Evolutionary conservation across 2,888 invertebrate genomes (phyloP).

Genomic region (Platypus cylindrus): DNA sequence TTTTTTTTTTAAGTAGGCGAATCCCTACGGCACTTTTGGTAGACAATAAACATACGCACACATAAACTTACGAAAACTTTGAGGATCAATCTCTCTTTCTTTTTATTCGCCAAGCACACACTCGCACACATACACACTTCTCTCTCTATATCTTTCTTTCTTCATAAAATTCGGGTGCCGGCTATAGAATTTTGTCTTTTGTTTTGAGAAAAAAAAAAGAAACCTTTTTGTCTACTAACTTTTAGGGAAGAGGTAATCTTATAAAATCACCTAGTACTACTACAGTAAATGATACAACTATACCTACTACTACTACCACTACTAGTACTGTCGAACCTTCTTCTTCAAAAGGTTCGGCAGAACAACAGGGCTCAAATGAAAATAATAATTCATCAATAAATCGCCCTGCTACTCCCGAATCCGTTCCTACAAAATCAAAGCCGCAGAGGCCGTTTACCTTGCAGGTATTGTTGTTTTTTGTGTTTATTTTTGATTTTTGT

Average conservation of each 20-base stretch:
- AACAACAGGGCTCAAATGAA: conserved; percentile 8
- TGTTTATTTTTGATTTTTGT: conserved; percentile 7
- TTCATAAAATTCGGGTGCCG: conserved; percentile 8
- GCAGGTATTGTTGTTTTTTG: conserved; percentile 36
- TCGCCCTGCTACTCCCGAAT: conserved; percentile 12
- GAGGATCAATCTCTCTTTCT: no score
- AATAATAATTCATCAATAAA: no score
- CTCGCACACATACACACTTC: background rate
- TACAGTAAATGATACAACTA: no score
- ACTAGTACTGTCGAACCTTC: conserved; percentile 18
- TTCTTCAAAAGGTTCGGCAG: conserved; percentile 14
- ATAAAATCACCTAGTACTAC: conserved; percentile 34
- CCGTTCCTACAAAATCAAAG: conserved; percentile 31
- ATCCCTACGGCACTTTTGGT: no score
- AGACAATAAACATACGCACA: background rate
- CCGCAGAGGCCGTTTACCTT: conserved; percentile 47
- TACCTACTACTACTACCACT: no score
- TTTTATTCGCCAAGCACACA: background rate
- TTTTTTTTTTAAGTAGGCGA: no score
- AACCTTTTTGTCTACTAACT: conserved; percentile 31
- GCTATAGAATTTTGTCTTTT: no score
- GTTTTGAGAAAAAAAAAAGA: no score
- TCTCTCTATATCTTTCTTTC: background rate
- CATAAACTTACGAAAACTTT: background rate
- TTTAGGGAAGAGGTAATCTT: conserved; percentile 38